These are phyloP conservation scores for Crotalus viridis DNA, from an alignment of 2,113 vertebrate species.

Conservation along the genomic window DNA sequence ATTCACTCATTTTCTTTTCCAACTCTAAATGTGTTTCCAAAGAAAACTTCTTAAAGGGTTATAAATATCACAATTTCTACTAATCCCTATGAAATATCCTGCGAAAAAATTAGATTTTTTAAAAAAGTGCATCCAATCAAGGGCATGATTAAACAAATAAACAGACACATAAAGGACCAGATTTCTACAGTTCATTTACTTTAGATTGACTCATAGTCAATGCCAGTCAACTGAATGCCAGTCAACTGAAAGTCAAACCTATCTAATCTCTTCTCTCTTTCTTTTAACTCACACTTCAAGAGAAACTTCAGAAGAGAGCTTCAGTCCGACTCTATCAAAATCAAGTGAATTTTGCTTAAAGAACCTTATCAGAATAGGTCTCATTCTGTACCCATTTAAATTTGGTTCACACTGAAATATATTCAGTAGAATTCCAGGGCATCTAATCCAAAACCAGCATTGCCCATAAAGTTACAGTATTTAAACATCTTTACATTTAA, in stretches of 20 bases:
- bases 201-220: not conserved
- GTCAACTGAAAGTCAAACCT: not conserved
- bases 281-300: not conserved
- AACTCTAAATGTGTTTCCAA: not conserved
- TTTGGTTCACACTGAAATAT: not conserved
- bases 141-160: not conserved
- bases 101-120: not conserved
- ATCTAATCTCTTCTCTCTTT: not conserved
- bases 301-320: not conserved
- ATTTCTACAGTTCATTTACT: not conserved
- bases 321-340: not conserved
- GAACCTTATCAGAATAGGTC: not conserved
- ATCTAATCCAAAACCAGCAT: too few relatives aligned
- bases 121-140: not conserved
- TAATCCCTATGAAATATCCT: not conserved
- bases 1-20: not conserved
- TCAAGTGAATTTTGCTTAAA: not conserved
- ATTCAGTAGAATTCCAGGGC: not conserved
- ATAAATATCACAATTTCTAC: not conserved
- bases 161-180: not conserved
- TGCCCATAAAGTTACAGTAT: not conserved
- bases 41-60: not conserved
- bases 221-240: not conserved
- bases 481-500: not conserved
- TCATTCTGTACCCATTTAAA: not conserved